Evolutionary conservation across 2,113 vertebrate species (phyloP), one percentile per base, ranked within the genome.

Genomic region (Procavia capensis): DNA sequence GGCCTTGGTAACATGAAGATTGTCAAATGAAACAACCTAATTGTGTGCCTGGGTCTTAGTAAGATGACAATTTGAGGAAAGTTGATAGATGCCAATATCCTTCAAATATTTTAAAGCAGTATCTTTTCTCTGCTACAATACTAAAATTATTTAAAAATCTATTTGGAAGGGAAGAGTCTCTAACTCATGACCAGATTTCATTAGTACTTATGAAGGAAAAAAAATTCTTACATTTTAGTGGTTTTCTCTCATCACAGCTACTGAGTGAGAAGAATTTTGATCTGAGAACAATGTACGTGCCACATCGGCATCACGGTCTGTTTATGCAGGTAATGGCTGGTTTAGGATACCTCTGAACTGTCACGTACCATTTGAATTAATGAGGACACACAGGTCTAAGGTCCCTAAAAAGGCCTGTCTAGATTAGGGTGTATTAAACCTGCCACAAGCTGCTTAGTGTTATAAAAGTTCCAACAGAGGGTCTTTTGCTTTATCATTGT

Each of bases 341-440:
- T 96, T 97, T 97, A 97, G 97, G 97, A 94, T 98, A 97, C 97
- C 97, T 98, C 97, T 98, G 98, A 98, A 98, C 98, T 98, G 98
- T 98, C 98, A 98, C 92, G 66, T 98, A 97, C 79, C 64, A 54
- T 97, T 95, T 97, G 97, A 98, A 98, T 98, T 98, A 98, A 98
- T 98, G 97, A 98, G 95, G 95, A 95, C 96, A 85, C 96, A 89
- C 84, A 97, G 97, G 97, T 98, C 98, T 97, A 98, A 98, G 98
- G 95, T 98, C 96, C 96, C 82, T 96, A 97, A 97, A 98, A 98
- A 98, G 93, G 96, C 93, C 76, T 87, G 95, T 97, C 97, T 97
- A 97, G 95, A 97, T 98, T 97, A 98, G 96, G 98, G 97, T 97
- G 43, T 66, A 98, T 98, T 98, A 98, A 98, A 97, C 93, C 95